Evolutionary conservation across 2,888 invertebrate genomes (phyloP), one percentile per base, ranked within the genome.

Genomic region (Spicauda simplicius): DNA sequence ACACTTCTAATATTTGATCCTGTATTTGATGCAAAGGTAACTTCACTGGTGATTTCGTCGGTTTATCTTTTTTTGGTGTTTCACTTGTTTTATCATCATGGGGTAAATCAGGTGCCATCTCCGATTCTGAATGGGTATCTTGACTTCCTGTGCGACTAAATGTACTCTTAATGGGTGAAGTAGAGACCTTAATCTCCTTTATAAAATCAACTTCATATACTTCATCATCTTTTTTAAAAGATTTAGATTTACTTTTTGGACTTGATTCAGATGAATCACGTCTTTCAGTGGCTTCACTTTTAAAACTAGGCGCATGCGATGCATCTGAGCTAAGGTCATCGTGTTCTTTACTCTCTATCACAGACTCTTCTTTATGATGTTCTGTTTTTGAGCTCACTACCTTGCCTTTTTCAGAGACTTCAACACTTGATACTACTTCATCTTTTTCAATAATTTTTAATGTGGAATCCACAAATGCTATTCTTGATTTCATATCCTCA

Each of bases 41-140:
- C 72, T 91, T 92, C 8, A 93, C 80, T 0, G 94, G 93, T 12
- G 93, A 90, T 73, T 83, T 87, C 48, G 76, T 69, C n/a, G 70
- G 64, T 79, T 88, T 86, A 50, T 88, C 88, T 76, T 84, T 88
- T 74, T 90, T 88, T 18, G 90, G 88, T 7, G 87, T 87, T 33
- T 91, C 90, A 57, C 82, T 82, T 58, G 84, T 83, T 76, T 82
- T 91, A 14, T 88, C 88, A 74, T 93, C 91, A 64, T 93, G 90
- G 45, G 93, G 93, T 68, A 93, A 80, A 72, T 94, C 94, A 20
- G 94, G 93, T 16, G 93, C 93, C 52, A 86, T 80, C 83, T 94
- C 94, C 7, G 94, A 94, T 76, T 94, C 94, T 1, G 94, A 94
- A 72, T 94, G 94, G 19, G 94, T 94, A 71, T 94, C 94, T 80